Conservation (phyloP, 1,140 invertebrate species). For the Scylla paramamosain region DNA sequence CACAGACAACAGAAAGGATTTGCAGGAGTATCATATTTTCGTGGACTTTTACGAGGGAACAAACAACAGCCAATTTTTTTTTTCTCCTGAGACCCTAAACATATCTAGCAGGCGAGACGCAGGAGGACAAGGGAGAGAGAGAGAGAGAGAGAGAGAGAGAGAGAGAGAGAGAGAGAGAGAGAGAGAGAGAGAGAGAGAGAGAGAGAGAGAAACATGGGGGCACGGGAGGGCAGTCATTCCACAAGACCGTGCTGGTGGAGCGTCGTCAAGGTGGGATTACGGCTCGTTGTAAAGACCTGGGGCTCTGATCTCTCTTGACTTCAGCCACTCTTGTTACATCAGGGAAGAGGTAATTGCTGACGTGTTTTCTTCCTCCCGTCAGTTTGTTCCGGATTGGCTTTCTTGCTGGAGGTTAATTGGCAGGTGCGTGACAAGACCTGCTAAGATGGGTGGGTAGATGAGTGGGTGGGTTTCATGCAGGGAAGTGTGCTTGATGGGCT, state of each 20-base stretch:
- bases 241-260: not conserved
- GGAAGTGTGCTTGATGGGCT: not conserved
- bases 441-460: not conserved
- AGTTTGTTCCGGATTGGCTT: not conserved
- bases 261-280: not conserved
- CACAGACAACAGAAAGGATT: no score
- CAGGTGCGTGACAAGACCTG: not conserved
- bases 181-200: constrained; percentile 46
- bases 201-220: not conserved
- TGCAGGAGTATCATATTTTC: no score
- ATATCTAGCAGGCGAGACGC: not conserved
- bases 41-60: no score
- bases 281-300: not conserved
- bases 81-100: not conserved
- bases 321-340: not conserved
- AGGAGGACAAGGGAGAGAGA: not conserved
- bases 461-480: not conserved
- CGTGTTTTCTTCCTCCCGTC: not conserved
- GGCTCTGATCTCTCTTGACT: not conserved
- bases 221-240: not conserved
- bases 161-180: not conserved
- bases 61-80: not conserved
- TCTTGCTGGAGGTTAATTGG: not conserved
- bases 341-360: not conserved
- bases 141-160: not conserved